These are phyloP conservation scores for Actenoides hombroni DNA, from an alignment of 2,113 vertebrate species.

Conservation along the genomic window DNA sequence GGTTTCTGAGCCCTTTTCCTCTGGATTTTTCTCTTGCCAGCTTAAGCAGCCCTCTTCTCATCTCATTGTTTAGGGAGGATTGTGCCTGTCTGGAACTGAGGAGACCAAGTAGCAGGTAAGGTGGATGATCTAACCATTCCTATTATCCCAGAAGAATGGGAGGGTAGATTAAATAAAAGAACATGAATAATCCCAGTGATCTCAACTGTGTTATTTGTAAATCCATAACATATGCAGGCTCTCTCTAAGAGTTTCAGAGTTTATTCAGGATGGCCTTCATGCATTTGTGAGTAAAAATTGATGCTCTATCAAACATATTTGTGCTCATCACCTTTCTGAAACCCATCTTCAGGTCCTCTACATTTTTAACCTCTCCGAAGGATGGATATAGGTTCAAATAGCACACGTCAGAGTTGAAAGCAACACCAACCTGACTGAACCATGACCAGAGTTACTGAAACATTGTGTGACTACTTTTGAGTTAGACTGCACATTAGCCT, in stretches of 20 bases:
- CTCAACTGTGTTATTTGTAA: not conserved
- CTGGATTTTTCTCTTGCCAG: not conserved
- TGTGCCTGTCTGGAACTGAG: not conserved
- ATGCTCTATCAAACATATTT: not conserved
- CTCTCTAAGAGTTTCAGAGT: not conserved
- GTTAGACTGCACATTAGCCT: not conserved
- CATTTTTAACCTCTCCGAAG: not conserved
- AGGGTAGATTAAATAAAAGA: not conserved
- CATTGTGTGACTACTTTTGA: not conserved
- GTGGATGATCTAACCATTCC: not conserved
- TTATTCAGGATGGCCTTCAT: not conserved
- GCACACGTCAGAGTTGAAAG: not conserved
- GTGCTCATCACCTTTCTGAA: not conserved
- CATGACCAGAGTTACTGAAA: not conserved
- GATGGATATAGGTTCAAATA: not conserved
- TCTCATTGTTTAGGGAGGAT: not conserved
- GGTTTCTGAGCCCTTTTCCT: not conserved
- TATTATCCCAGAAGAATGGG: not conserved
- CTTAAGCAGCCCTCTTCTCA: not conserved
- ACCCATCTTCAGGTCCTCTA: not conserved
- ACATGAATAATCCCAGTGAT: not conserved
- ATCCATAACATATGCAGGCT: not conserved
- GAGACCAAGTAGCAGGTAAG: not conserved
- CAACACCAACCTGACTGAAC: not conserved
- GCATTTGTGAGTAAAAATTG: not conserved